phyloP scores from a whole-genome alignment of 2,113 vertebrate genomes.

The Jaculus jaculus region DNA sequence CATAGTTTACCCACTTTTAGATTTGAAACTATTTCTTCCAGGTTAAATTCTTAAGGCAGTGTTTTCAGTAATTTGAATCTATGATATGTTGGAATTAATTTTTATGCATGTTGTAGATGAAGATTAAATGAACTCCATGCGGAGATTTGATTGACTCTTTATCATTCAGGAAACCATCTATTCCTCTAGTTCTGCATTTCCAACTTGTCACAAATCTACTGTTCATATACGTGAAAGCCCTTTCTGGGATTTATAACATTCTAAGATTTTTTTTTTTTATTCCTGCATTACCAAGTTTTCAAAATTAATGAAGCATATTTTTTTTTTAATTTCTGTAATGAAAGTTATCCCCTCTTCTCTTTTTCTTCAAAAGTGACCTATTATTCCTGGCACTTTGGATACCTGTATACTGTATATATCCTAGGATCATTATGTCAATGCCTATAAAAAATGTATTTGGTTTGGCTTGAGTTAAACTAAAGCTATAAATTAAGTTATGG shows the following conservation, averaged over 20 bases:
- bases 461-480: not conserved
- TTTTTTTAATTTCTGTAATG: not conserved
- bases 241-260: not conserved
- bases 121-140: not conserved
- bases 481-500: not conserved
- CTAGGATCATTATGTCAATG: not conserved
- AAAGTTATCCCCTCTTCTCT: not conserved
- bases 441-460: not conserved
- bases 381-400: not conserved
- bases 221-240: not conserved
- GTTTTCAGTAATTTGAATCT: not conserved
- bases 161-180: not conserved
- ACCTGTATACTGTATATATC: not conserved
- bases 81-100: not conserved
- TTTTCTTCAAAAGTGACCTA: not conserved
- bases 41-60: slow-evolving; percentile 7
- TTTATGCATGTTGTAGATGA: not conserved
- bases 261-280: not conserved
- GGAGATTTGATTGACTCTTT: not conserved
- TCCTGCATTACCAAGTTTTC: not conserved
- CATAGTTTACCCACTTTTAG: not conserved
- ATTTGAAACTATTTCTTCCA: not conserved
- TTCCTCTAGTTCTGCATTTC: not conserved
- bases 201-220: not conserved
- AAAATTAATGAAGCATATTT: not conserved